Base-by-base conservation (phyloP, 1,140 invertebrate genomes). In the Eriosoma lanigerum region DNA sequence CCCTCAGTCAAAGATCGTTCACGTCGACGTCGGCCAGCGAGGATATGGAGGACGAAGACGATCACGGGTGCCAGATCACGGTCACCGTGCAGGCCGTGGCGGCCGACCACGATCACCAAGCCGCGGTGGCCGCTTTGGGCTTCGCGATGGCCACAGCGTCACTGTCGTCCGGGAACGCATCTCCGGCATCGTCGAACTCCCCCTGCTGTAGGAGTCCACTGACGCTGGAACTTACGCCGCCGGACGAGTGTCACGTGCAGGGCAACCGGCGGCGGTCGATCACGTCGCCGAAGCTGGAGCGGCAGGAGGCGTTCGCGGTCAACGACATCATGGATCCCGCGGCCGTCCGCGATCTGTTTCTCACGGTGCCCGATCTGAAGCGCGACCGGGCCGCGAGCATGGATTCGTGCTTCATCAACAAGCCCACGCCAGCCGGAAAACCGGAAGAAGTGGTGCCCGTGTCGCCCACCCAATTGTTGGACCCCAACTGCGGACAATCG, bases 361-460 rank as follows among this genome's bases (percentile, higher is more conserved):
- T 94, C 1, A 90, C 92, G 19, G 93, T 94, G n/a, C 93, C 93
- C 1, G 92, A 94, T 83, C 85, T 94, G 76, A 92, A 92, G 83
- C 87, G 93, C 1, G 93, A 94, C 83, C 88, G 93, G 0, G 93
- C 93, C 4, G 93, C 93, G 3, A 94, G 93, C 0, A 92, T 95
- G 3, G 93, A 94, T 84, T 93, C 93, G 3, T 93, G 93, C 83
- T 91, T 90, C 83, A 91, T 92, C 83, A 89, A 90, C 44, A 93
- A 93, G 85, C 89, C 92, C 32, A 89, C 89, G 4, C 89, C 89
- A 3, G 87, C 88, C 46, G 88, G 88, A 3, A 91, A 92, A 84
- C 89, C 90, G 12, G 91, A 92, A 82, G 89, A 92, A 82, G 82
- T 90, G 72, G 87, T 90, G 83, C 88, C 88, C 81, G 92, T 93